Percentiles rank a stretch among this genome's conserved stretches.
Evolutionary conservation across 2,113 vertebrate species (phyloP).

Genomic region (Oryzias curvinotus): DNA sequence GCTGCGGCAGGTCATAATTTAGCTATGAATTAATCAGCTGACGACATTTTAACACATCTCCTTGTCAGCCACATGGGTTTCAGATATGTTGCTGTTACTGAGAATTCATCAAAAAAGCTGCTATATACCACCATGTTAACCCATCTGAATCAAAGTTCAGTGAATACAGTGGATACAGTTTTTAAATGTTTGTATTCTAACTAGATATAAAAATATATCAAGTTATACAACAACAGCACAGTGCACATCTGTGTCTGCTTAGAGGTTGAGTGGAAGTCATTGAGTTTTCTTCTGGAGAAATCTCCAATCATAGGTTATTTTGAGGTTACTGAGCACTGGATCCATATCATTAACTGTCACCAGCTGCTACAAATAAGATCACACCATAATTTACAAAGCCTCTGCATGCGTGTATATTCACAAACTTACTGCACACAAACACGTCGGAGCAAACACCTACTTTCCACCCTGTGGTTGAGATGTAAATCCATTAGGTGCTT

Average conservation of each 20-base stretch:
- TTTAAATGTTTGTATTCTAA: not conserved
- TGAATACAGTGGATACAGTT: not conserved
- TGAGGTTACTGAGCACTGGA: slow-evolving; percentile 38
- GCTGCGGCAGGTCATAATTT: slow-evolving; percentile 55
- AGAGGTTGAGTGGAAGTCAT: slow-evolving; percentile 14
- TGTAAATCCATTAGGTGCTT: slow-evolving; percentile 59
- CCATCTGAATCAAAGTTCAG: slow-evolving; percentile 38
- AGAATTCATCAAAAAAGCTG: not conserved
- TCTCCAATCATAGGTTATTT: slow-evolving; percentile 38
- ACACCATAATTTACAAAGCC: slow-evolving; percentile 54
- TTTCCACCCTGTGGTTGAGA: slow-evolving; percentile 46
- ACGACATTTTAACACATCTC: slow-evolving; percentile 31
- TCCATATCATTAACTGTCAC: slow-evolving; percentile 43
- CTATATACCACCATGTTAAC: slow-evolving; percentile 25
- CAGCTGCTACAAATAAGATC: slow-evolving; percentile 49
- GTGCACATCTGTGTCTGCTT: not conserved
- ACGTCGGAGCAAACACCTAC: slow-evolving; percentile 43
- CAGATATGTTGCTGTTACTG: not conserved
- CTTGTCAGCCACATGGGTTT: slow-evolving; percentile 23
- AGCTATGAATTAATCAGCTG: slow-evolving; percentile 48
- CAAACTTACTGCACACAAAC: slow-evolving; percentile 31
- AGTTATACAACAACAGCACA: no score
- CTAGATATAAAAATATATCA: no score
- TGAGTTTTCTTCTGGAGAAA: slow-evolving; percentile 38
- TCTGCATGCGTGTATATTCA: slow-evolving; percentile 3